A percentile compares a stretch with the other conserved stretches of the same genome.
Conservation (phyloP, 2,113 vertebrate genomes). For the Pteropus alecto region DNA sequence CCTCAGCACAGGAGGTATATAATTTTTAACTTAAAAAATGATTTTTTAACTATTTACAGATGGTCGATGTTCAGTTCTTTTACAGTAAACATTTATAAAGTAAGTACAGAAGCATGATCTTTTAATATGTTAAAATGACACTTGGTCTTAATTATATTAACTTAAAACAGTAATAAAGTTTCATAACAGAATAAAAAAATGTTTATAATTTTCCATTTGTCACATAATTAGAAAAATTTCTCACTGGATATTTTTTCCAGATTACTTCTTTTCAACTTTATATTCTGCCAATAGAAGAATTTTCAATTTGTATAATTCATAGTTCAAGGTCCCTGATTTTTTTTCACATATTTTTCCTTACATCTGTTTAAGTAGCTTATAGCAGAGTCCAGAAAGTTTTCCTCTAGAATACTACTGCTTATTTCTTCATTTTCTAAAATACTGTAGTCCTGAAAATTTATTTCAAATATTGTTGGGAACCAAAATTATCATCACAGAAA, state of each 20-base stretch:
- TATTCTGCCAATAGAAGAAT: constrained; percentile 52
- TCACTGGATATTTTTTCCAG: constrained; percentile 45
- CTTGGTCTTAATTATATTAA: constrained; percentile 69
- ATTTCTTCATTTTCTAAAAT: not conserved
- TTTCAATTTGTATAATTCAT: not conserved
- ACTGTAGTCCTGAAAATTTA: not conserved
- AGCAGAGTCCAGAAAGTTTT: not conserved
- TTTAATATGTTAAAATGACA: constrained; percentile 73
- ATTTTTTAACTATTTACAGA: constrained; percentile 49
- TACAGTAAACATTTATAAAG: constrained; percentile 63
- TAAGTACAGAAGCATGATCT: constrained; percentile 74
- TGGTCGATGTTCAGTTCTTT: constrained; percentile 63
- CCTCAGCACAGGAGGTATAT: not conserved
- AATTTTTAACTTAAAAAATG: not conserved
- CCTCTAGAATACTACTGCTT: not conserved
- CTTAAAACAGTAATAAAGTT: constrained; percentile 75
- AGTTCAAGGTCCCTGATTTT: not conserved
- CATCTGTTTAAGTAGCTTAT: not conserved
- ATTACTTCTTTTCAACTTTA: constrained; percentile 55
- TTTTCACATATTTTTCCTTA: not conserved
- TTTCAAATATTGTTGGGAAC: not conserved
- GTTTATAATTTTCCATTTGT: constrained; percentile 72
- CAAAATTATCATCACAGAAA: not conserved
- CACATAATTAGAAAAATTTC: constrained; percentile 73
- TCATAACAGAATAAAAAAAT: constrained; percentile 66